These are phyloP conservation scores for Beroe forskalii DNA, from an alignment of 37 sponge, comb jelly and placozoan genomes.

Conservation along the genomic window DNA sequence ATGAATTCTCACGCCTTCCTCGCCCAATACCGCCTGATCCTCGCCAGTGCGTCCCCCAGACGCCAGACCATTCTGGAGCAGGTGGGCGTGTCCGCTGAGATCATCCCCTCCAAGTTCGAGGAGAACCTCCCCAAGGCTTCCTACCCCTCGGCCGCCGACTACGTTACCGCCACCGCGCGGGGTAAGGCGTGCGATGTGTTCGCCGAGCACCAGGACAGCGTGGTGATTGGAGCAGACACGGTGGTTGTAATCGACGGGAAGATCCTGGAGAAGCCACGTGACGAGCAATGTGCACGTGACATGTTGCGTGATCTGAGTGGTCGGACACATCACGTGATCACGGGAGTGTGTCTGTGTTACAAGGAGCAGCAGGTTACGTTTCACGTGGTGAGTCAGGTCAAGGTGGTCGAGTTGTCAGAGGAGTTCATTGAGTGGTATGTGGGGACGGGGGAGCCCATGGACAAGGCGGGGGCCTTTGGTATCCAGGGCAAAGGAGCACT, in stretches of 20 bases:
- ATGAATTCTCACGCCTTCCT: slow-evolving; percentile 19
- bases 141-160: not conserved
- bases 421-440: slow-evolving; percentile 62
- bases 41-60: slow-evolving; percentile 42
- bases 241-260: slow-evolving; percentile 26
- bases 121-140: slow-evolving; percentile 42
- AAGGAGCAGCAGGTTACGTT: not conserved
- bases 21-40: not conserved
- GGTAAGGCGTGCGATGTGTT: slow-evolving; percentile 47
- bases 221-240: slow-evolving; percentile 45
- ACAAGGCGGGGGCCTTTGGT: slow-evolving; percentile 57
- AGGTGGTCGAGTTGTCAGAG: not conserved
- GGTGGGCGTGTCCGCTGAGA: not conserved
- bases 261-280: slow-evolving; percentile 53
- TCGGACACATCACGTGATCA: not conserved
- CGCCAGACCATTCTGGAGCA: not conserved
- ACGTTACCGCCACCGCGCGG: slow-evolving; percentile 7
- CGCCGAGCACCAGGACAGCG: not conserved
- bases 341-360: slow-evolving; percentile 61
- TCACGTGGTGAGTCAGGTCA: slow-evolving; percentile 6
- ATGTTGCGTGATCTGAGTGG: slow-evolving; percentile 49
- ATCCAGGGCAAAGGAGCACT: slow-evolving; percentile 29
- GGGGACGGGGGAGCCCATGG: slow-evolving; percentile 59
- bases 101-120: slow-evolving; percentile 62
- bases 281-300: not conserved